These are phyloP conservation scores for Ramphastos sulfuratus DNA, from an alignment of 2,113 vertebrate genomes.

Conservation along the genomic window DNA sequence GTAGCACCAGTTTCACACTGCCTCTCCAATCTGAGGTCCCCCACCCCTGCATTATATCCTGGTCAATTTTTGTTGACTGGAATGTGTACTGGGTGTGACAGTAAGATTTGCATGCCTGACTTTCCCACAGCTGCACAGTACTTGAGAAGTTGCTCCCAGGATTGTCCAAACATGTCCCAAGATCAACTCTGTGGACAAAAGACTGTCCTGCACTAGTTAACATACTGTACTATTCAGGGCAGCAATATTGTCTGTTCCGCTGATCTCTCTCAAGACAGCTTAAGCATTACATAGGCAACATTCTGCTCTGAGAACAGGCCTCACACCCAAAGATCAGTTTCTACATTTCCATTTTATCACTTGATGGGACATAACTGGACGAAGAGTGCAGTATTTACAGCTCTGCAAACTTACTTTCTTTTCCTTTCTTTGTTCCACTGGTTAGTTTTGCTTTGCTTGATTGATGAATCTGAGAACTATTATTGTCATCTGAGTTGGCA, in stretches of 20 bases:
- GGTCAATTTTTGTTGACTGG: not conserved
- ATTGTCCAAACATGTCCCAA: not conserved
- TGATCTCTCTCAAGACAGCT: not conserved
- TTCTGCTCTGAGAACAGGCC: not conserved
- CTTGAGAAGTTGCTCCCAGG: not conserved
- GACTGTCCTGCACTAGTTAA: not conserved
- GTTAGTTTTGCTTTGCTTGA: constrained; percentile 40
- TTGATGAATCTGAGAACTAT: constrained; percentile 27
- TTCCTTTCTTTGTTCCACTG: constrained; percentile 37
- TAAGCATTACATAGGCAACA: fast-evolving
- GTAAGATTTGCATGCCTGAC: not conserved
- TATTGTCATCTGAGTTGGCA: constrained; percentile 59
- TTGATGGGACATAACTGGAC: not conserved
- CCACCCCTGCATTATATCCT: not conserved
- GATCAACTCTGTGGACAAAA: not conserved
- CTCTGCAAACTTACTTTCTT: constrained; percentile 67
- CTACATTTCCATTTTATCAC: not conserved
- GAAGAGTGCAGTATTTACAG: not conserved
- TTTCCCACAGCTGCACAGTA: not conserved
- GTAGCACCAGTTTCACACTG: not conserved
- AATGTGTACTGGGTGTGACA: not conserved
- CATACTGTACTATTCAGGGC: not conserved
- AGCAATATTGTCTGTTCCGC: not conserved
- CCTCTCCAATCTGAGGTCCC: not conserved
- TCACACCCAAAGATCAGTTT: not conserved